Base-by-base conservation (phyloP, 2,113 vertebrate genomes). In the Notarius lentiginosus region DNA sequence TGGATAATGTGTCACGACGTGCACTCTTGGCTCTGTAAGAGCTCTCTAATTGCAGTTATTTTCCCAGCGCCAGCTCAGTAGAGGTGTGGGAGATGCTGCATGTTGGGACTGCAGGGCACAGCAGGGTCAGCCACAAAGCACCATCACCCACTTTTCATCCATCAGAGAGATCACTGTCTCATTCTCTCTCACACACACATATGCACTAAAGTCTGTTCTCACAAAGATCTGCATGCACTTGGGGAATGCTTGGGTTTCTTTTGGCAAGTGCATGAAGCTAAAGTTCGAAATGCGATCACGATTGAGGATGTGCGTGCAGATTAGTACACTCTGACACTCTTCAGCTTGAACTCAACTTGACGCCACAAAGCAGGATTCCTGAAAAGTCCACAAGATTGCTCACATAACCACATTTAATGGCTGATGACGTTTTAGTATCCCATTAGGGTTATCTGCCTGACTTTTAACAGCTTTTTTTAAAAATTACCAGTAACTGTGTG, bases 1-100 rank as follows among this genome's bases (percentile, higher is more conserved):
- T 88, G 84, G 88, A 84, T 90, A 90, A 94, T 93, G 72, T 92
- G 89, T 89, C 90, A 87, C 82, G 84, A 91, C 88, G 88, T 93
- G 91, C 83, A 88, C 53, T 84, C 68, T 84, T 88, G 82, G 87
- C 88, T 90, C 72, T 79, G 85, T 51, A 87, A 88, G 15, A 65
- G 60, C 63, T 58, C 85, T 14, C 61, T 91, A 91, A 92, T 89
- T 86, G 90, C 88, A 91, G 88, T 89, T 91, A 88, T 90, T 89
- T 87, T 89, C 79, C 70, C 75, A 56, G 47, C 80, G 18, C 49
- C 55, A 24, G 80, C 88, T 85, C 72, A 88, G 87, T 90, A 90
- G 84, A 89, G 87, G 65, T 63, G 88, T 82, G 87, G 89, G 86
- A 88, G 84, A 70, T 82, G 80, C 66, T 72, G 84, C 56, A 5